These are phyloP conservation scores for Ischnura elegans DNA, from an alignment of 2,888 invertebrate species.

Conservation along the genomic window DNA sequence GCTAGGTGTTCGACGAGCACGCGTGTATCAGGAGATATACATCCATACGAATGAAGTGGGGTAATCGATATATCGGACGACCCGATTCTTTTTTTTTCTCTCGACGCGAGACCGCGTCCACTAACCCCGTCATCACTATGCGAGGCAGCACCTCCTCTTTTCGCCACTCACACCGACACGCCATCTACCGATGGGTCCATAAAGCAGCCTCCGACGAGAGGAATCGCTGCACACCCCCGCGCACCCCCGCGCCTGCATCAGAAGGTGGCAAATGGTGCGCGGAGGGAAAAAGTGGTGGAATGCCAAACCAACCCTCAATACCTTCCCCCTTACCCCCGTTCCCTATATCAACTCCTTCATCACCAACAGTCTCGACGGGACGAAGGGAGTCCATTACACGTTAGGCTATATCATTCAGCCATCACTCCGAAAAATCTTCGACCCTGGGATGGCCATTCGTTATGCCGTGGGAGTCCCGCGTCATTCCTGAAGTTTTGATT, in stretches of 20 bases:
- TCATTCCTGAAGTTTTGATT: neutral
- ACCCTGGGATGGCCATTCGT: neutral
- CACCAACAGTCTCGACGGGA: neutral
- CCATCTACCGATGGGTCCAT: slow-evolving; percentile 10
- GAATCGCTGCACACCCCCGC: neutral
- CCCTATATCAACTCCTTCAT: neutral
- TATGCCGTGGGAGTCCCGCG: neutral
- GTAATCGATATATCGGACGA: neutral
- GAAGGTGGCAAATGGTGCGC: slow-evolving; percentile 1
- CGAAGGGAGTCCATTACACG: neutral
- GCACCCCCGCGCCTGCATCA: slow-evolving; percentile 15
- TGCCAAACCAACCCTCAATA: neutral
- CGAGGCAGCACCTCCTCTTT: neutral
- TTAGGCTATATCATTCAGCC: neutral
- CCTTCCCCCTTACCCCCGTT: neutral
- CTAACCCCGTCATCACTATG: slow-evolving; percentile 14
- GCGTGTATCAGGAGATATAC: neutral
- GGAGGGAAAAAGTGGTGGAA: neutral
- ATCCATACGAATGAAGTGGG: neutral
- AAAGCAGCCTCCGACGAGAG: neutral
- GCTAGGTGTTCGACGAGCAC: too few relatives aligned
- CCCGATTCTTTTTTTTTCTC: too few relatives aligned
- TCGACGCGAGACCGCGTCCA: neutral
- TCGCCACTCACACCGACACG: slow-evolving; percentile 8
- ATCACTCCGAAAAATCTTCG: neutral